Evolutionary conservation across 2,797 vertebrate species (phyloP).

Genomic region (Phaenicophaeus curvirostris): DNA sequence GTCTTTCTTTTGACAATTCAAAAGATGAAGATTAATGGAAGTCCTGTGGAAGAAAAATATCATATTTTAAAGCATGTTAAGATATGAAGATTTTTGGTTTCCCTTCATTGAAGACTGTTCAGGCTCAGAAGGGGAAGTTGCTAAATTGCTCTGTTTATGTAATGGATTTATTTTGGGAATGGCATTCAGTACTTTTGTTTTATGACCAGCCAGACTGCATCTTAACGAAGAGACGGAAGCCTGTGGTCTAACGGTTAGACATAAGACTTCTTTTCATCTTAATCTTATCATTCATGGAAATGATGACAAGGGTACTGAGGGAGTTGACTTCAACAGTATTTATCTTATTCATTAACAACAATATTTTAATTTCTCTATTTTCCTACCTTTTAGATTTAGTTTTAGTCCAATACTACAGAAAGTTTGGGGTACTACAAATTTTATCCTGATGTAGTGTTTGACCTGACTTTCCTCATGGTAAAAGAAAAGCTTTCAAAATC

Average conservation of each 20-base stretch:
- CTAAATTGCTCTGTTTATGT: neutral
- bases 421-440: neutral
- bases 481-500: neutral
- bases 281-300: neutral
- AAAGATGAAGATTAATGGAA: constrained; percentile 16
- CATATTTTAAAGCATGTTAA: neutral
- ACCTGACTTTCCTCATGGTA: neutral
- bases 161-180: constrained; percentile 18
- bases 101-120: neutral
- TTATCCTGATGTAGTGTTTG: neutral
- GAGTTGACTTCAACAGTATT: neutral
- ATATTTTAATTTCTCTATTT: neutral
- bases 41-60: neutral
- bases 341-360: neutral
- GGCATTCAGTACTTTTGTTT: neutral
- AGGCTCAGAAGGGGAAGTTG: neutral
- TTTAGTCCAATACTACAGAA: neutral
- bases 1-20: constrained; percentile 5
- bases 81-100: neutral
- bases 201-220: neutral
- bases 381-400: neutral
- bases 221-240: neutral
- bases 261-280: constrained; percentile 9
- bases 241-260: neutral
- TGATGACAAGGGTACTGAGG: neutral